Evolutionary conservation across 23 tunicate species (phyloP).

Genomic region (Ciona savignyi): DNA sequence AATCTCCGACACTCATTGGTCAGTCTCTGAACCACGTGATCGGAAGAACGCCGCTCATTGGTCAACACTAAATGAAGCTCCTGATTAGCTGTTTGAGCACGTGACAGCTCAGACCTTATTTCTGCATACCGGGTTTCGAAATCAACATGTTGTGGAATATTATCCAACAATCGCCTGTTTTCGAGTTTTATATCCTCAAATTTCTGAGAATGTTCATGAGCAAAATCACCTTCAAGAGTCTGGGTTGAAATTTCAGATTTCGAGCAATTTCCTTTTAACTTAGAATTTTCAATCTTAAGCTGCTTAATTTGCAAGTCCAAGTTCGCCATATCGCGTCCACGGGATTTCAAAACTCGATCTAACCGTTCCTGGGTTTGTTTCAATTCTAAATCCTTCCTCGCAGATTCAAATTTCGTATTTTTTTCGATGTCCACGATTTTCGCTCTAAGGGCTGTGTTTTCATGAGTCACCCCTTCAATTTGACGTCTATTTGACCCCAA

Average conservation of each 20-base stretch:
- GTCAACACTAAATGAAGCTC: not conserved
- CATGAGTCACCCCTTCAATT: not conserved
- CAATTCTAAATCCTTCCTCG: not conserved
- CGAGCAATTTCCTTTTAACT: not conserved
- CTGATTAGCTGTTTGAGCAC: not conserved
- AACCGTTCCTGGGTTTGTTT: not conserved
- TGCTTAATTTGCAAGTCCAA: not conserved
- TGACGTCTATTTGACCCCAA: not conserved
- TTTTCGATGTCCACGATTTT: not conserved
- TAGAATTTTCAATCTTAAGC: slow-evolving; percentile 2
- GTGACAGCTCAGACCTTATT: not conserved
- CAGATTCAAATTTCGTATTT: not conserved
- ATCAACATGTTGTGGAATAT: not conserved
- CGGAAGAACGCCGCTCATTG: slow-evolving; percentile 1
- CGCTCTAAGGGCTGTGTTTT: not conserved
- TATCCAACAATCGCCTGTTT: not conserved
- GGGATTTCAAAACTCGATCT: not conserved
- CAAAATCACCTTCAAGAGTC: not conserved
- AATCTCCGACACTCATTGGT: not conserved
- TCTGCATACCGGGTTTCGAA: not conserved
- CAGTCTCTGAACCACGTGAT: slow-evolving; percentile 1
- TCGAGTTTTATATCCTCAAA: not conserved
- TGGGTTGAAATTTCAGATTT: not conserved
- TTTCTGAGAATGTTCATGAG: not conserved
- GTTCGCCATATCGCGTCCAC: not conserved